These are phyloP conservation scores for Maniola jurtina DNA, from an alignment of 1,140 invertebrate species.

Conservation along the genomic window DNA sequence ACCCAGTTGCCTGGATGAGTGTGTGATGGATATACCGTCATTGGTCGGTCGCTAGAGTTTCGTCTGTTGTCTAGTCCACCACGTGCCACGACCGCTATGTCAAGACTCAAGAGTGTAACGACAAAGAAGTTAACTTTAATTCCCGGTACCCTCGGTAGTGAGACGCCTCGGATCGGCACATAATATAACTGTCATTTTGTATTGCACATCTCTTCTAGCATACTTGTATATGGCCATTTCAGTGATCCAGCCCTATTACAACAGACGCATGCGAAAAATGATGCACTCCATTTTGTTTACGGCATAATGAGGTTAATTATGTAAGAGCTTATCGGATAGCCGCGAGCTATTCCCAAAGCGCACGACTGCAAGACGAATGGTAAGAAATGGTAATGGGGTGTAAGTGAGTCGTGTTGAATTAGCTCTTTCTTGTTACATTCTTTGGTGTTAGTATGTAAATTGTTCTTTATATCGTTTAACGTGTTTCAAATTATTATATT, in stretches of 20 bases:
- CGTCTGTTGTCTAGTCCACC: too few relatives aligned
- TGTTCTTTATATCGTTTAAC: background rate
- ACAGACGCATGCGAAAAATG: slow-evolving; percentile 37
- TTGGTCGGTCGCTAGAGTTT: too few relatives aligned
- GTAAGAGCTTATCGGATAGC: slow-evolving; percentile 28
- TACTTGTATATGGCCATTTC: background rate
- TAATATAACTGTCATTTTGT: too few relatives aligned
- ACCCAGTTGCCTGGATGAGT: too few relatives aligned
- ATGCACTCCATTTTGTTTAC: slow-evolving; percentile 42
- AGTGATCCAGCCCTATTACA: slow-evolving; percentile 27
- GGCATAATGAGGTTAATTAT: slow-evolving; percentile 48
- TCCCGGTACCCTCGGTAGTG: too few relatives aligned
- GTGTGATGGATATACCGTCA: too few relatives aligned
- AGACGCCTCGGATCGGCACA: too few relatives aligned
- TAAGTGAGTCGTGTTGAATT: slow-evolving; percentile 34
- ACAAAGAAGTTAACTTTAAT: too few relatives aligned
- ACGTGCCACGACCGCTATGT: too few relatives aligned
- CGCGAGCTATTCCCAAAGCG: slow-evolving; percentile 35
- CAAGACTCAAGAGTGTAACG: too few relatives aligned
- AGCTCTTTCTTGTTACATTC: slow-evolving; percentile 27
- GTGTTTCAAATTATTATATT: too few relatives aligned
- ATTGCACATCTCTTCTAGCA: too few relatives aligned
- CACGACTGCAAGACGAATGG: slow-evolving; percentile 33
- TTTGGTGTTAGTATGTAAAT: slow-evolving; percentile 15
- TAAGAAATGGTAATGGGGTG: slow-evolving; percentile 30